Evolutionary conservation across 2,113 vertebrate genomes (phyloP), one percentile per base, ranked within the genome.

Genomic region (Lates calcarifer): DNA sequence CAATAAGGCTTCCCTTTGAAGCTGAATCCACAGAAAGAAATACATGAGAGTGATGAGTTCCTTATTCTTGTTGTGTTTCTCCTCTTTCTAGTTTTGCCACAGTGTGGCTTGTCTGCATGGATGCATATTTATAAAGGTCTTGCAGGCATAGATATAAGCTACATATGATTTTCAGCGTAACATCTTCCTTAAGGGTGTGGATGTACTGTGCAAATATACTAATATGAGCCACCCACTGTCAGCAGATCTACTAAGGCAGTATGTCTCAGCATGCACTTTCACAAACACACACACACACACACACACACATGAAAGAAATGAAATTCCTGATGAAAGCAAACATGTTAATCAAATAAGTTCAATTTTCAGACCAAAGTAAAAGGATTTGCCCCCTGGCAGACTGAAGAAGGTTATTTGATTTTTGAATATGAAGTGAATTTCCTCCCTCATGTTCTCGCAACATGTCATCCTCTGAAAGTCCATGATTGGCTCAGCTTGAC

Each of bases 331-430:
- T 87, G 82, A 86, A 87, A 90, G 83, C 61, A 84, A 89, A 87
- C 82, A 78, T 79, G 58, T 84, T 90, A 85, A 91, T 91, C 43
- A 33, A 91, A 90, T 86, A 84, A 83, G 53, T 83, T 84, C 63
- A 73, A 77, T 91, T 90, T 91, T 76, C 76, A 82, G 66, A 74
- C 71, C 65, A 75, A 83, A 86, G 83, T 91, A 82, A 89, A 91
- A 83, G 74, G 65, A 77, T 82, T 80, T 85, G n/a, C 79, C 83
- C 81, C 53, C 79, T 61, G 86, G 90, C 79, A 68, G 68, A 73
- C 76, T 62, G 26, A 63, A 76, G 77, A 68, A 79, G 58, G 74
- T 90, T 81, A 84, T 92, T 89, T 77, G 78, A 83, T 83, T 86
- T 75, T 47, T 70, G 58, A 81, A 89, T 85, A 87, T 84, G 82